A percentile compares a stretch with the other conserved stretches of the same genome.
phyloP scores from a whole-genome alignment of 2,113 vertebrate species.

The Zonotrichia leucophrys region DNA sequence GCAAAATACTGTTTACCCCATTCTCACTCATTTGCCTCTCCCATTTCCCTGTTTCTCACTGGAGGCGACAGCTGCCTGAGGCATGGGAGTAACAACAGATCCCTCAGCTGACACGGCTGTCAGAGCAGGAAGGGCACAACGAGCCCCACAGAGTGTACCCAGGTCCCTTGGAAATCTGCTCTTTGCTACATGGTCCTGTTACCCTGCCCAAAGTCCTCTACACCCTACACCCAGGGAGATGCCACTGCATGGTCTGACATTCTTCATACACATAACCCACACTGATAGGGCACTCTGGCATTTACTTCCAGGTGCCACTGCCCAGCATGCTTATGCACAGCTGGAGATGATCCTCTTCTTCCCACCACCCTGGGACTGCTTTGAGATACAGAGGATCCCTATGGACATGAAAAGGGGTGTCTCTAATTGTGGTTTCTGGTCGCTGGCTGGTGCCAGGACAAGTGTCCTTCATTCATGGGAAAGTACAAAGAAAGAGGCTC shows the following conservation, averaged over 20 bases:
- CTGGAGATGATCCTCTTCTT: neutral
- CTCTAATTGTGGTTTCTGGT: neutral
- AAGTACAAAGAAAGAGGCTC: neutral
- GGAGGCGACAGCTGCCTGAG: neutral
- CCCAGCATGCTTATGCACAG: neutral
- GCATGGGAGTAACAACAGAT: constrained; percentile 12
- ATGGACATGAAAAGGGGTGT: neutral
- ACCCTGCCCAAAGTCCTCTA: neutral
- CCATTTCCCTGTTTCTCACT: constrained; percentile 3
- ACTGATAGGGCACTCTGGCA: neutral
- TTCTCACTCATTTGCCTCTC: constrained; percentile 25
- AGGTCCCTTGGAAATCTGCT: neutral
- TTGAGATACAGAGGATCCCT: neutral
- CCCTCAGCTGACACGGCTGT: neutral
- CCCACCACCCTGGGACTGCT: neutral
- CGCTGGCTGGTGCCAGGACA: neutral
- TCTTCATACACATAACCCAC: neutral
- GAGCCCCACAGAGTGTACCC: neutral
- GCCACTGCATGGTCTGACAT: neutral
- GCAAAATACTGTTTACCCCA: constrained; percentile 31
- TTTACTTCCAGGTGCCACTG: neutral
- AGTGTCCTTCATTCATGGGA: neutral
- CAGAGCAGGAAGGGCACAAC: accelerated
- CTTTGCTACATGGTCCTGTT: neutral
- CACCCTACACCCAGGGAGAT: neutral